Conservation (phyloP, 2,888 invertebrate species). For the Agrotis segetum region DNA sequence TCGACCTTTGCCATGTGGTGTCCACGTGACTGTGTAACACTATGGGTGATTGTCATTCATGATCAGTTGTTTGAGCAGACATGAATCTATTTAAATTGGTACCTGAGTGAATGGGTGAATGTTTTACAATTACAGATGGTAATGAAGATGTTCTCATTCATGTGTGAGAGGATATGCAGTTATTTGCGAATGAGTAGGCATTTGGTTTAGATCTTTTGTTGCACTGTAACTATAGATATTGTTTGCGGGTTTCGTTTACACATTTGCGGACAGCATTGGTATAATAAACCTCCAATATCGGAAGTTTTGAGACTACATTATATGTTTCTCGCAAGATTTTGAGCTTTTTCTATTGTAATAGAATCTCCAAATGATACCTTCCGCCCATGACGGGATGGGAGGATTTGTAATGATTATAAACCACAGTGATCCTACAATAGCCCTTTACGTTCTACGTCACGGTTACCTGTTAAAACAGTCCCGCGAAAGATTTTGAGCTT, state of each 20-base stretch:
- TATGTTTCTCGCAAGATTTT: no score
- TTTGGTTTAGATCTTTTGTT: not conserved
- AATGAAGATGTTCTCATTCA: conserved; percentile 53
- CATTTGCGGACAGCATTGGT: not conserved
- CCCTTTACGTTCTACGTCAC: no score
- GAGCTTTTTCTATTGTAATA: no score
- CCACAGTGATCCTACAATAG: no score
- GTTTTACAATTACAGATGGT: conserved; percentile 51
- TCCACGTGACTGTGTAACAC: conserved; percentile 70
- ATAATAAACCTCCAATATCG: not conserved
- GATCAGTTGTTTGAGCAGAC: conserved; percentile 58
- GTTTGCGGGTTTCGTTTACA: not conserved
- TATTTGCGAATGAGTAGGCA: conserved; percentile 17
- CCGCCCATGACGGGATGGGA: no score
- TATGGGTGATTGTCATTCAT: conserved; percentile 71
- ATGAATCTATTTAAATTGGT: conserved; percentile 60
- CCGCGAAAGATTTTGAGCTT: no score
- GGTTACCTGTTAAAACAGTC: no score
- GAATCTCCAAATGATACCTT: no score
- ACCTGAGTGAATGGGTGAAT: conserved; percentile 53
- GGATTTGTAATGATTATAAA: no score
- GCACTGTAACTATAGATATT: no score
- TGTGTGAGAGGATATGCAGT: conserved; percentile 11
- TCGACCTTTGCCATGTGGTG: conserved; percentile 76
- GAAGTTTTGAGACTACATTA: not conserved